Evolutionary conservation across 2,113 vertebrate species (phyloP).

Genomic region (Ceyx melanurus): DNA sequence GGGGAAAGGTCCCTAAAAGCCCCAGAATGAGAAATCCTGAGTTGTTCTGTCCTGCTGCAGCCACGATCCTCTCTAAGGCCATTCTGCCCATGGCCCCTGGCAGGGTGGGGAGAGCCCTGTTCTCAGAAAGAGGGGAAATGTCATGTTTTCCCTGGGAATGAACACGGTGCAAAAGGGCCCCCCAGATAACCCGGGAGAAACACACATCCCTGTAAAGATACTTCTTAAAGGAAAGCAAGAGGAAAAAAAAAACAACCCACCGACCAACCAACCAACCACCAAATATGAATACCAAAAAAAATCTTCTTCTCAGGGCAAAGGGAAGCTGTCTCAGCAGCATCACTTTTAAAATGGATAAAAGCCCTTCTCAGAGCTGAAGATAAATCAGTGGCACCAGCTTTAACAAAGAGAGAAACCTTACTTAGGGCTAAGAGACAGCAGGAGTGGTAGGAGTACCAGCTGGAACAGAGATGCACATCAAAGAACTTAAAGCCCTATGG

Average conservation of each 20-base stretch:
- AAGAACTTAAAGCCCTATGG: slow-evolving; percentile 75
- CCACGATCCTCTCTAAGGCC: not conserved
- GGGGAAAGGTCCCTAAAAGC: not conserved
- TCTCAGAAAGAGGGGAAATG: not conserved
- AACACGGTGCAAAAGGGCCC: not conserved
- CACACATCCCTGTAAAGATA: not conserved
- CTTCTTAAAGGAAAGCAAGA: not conserved
- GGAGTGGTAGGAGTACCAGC: slow-evolving; percentile 66
- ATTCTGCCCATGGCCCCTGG: accelerated
- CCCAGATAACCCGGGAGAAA: not conserved
- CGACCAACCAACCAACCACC: not conserved
- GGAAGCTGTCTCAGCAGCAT: slow-evolving; percentile 33
- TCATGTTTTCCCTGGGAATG: not conserved
- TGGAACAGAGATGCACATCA: slow-evolving; percentile 75
- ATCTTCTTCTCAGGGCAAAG: not conserved
- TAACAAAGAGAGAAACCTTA: slow-evolving; percentile 72
- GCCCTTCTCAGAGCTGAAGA: slow-evolving; percentile 49
- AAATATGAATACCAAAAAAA: slow-evolving; percentile 46
- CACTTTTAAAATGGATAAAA: slow-evolving; percentile 64
- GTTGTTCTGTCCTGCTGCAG: not conserved
- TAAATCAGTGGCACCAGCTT: slow-evolving; percentile 59
- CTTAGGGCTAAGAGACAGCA: slow-evolving; percentile 74
- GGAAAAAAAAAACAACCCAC: not conserved
- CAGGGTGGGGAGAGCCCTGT: accelerated
- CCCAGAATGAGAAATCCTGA: not conserved